phyloP scores from a whole-genome alignment of 2,113 vertebrate genomes.

The Onychostoma macrolepis region DNA sequence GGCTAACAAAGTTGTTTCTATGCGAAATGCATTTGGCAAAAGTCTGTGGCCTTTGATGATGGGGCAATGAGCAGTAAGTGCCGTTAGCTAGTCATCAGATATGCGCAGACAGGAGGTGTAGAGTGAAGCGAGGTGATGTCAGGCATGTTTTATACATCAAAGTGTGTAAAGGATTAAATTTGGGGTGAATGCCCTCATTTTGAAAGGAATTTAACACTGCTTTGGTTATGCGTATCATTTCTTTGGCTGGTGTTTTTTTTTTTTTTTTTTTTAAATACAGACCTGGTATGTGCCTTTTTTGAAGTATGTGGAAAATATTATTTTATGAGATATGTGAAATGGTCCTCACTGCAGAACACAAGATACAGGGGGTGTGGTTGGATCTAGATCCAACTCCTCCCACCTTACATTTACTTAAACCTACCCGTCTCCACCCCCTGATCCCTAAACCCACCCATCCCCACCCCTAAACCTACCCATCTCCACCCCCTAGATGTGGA shows the following conservation, averaged over 20 bases:
- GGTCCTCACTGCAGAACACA: too few relatives aligned
- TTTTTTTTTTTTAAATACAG: neutral
- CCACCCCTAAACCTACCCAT: too few relatives aligned
- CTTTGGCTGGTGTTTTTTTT: neutral
- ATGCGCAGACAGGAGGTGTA: constrained; percentile 34
- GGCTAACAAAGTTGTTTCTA: constrained; percentile 30
- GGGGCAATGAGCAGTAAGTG: constrained; percentile 9
- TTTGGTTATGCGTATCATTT: neutral
- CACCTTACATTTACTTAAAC: too few relatives aligned
- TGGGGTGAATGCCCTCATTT: neutral
- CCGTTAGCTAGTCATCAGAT: constrained; percentile 44
- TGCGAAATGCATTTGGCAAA: constrained; percentile 32
- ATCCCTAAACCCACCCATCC: too few relatives aligned
- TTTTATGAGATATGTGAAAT: neutral
- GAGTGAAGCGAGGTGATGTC: constrained; percentile 12
- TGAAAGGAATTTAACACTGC: neutral
- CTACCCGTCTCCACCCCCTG: too few relatives aligned
- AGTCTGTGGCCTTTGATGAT: constrained; percentile 43
- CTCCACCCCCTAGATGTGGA: too few relatives aligned
- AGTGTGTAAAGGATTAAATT: constrained; percentile 35
- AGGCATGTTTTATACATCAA: constrained; percentile 56
- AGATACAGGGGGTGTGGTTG: too few relatives aligned
- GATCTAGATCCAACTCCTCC: too few relatives aligned
- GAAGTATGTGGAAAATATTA: neutral
- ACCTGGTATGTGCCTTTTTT: neutral